Evolutionary conservation across 2,797 vertebrate species (phyloP).

Genomic region (Oreochromis grahami): DNA sequence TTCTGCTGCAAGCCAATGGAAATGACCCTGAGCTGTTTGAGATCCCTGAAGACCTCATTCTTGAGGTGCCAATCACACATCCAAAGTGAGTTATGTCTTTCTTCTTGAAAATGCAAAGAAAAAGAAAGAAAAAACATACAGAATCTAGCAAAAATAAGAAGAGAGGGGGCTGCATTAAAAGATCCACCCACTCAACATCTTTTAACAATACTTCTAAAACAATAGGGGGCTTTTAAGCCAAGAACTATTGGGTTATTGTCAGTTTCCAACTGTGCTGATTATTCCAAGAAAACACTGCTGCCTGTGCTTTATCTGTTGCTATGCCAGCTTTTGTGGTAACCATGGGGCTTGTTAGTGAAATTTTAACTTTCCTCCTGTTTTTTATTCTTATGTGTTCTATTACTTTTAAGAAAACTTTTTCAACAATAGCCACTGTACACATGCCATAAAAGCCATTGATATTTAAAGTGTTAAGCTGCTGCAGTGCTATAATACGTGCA

Average conservation of each 20-base stretch:
- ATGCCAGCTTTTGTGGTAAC: conserved; percentile 38
- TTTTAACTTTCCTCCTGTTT: conserved; percentile 4
- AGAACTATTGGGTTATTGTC: conserved; percentile 16
- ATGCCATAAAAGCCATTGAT: neutral
- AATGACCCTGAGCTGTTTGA: conserved; percentile 96
- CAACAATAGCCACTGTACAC: neutral
- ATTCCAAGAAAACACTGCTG: conserved; percentile 25
- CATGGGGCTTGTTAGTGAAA: conserved; percentile 35
- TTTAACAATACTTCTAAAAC: conserved; percentile 26
- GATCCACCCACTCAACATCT: conserved; percentile 32
- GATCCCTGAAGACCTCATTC: conserved; percentile 89
- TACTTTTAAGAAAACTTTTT: neutral
- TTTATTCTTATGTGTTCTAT: neutral
- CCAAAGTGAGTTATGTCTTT: conserved; percentile 86
- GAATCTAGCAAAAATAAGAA: neutral
- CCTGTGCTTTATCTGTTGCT: conserved; percentile 28
- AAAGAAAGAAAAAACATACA: neutral
- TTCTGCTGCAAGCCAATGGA: conserved; percentile 93
- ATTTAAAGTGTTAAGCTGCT: neutral
- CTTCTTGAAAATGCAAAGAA: neutral
- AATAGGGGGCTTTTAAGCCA: conserved; percentile 32
- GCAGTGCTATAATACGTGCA: neutral
- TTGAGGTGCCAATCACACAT: conserved; percentile 93
- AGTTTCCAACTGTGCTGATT: conserved; percentile 36
- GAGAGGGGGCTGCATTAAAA: neutral